A percentile compares a stretch with the other conserved stretches of the same genome.
Conservation (phyloP, 2,888 invertebrate species). For the Drosophila neotestacea region DNA sequence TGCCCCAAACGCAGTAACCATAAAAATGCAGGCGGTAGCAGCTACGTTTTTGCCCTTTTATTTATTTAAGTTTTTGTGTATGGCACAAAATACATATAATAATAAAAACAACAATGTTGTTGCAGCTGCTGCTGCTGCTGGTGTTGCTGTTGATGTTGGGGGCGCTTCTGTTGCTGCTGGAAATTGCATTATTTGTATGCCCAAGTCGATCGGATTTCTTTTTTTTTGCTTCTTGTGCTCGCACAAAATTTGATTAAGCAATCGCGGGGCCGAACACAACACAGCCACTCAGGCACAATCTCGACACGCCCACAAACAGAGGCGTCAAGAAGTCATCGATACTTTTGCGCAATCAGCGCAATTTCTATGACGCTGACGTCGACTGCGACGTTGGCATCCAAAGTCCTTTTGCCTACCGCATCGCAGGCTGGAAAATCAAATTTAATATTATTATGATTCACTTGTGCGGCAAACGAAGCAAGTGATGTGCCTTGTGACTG, state of each 20-base stretch:
- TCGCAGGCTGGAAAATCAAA: constrained; percentile 74
- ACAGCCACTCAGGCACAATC: constrained; percentile 36
- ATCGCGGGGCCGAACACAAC: constrained; percentile 27
- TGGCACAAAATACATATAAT: constrained; percentile 22
- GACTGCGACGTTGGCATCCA: background rate
- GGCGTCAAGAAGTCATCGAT: constrained; percentile 77
- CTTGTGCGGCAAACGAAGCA: constrained; percentile 78
- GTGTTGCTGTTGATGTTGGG: constrained; percentile 28
- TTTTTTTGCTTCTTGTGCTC: constrained; percentile 18
- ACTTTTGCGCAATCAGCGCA: constrained; percentile 81
- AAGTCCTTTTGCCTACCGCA: constrained; percentile 58
- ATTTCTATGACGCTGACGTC: constrained; percentile 60
- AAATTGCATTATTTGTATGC: constrained; percentile 76
- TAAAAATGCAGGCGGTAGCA: constrained; percentile 53
- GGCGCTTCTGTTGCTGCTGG: constrained; percentile 37
- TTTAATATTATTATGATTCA: constrained; percentile 82
- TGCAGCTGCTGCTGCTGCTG: constrained; percentile 28
- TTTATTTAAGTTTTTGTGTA: constrained; percentile 62
- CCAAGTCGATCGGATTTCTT: constrained; percentile 44
- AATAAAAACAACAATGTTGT: constrained; percentile 62
- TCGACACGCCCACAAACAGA: constrained; percentile 51
- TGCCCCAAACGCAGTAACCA: constrained; percentile 49
- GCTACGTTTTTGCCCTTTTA: constrained; percentile 41
- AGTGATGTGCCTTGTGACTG: constrained; percentile 69
- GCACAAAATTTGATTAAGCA: constrained; percentile 56